phyloP scores from a whole-genome alignment of 2,113 vertebrate genomes.

The Ivindomyrus marchei region DNA sequence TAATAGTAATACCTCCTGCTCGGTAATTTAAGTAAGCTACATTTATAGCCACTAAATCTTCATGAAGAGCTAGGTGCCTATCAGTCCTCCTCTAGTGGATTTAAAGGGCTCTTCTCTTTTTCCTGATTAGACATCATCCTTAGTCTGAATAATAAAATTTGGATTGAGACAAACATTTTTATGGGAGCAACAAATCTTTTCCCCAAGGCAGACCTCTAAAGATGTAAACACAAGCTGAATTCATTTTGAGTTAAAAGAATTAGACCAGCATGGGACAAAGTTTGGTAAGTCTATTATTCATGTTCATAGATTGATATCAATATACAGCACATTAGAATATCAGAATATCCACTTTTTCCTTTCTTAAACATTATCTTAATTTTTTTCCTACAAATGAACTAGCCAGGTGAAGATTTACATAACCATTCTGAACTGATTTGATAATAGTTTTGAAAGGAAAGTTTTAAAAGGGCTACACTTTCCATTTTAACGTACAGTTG shows the following conservation, averaged over 20 bases:
- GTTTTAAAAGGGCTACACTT: background rate
- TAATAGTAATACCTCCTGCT: background rate
- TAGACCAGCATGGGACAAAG: background rate
- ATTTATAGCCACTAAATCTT: slow-evolving; percentile 1
- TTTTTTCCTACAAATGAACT: background rate
- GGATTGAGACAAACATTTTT: background rate
- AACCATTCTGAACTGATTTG: background rate
- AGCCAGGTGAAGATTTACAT: background rate
- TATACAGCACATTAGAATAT: background rate
- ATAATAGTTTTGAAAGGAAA: background rate
- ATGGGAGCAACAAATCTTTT: background rate
- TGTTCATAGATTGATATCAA: background rate
- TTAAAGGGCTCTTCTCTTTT: background rate
- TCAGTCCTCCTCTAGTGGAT: background rate
- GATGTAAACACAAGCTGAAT: background rate
- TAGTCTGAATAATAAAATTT: background rate
- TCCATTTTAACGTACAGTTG: background rate
- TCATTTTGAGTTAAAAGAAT: background rate
- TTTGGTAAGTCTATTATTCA: background rate
- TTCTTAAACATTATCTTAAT: background rate
- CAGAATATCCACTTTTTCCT: background rate
- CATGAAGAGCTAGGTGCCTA: background rate
- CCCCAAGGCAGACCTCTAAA: background rate
- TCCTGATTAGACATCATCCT: background rate
- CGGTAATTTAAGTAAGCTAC: background rate